phyloP scores from a whole-genome alignment of 2,888 invertebrate species.

The Athrips mouffetella region DNA sequence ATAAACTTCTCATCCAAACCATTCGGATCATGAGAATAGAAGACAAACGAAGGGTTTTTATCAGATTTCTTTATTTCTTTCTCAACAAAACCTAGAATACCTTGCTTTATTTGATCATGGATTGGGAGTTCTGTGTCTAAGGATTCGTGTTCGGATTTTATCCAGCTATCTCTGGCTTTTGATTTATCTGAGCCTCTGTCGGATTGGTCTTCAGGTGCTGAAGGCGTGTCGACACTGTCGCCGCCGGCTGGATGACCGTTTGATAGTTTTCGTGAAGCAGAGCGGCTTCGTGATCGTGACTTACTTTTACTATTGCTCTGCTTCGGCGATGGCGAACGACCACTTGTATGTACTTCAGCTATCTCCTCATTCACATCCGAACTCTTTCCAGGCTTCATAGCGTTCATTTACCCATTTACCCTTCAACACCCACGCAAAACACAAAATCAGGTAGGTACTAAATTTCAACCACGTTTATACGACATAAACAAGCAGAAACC shows the following conservation, averaged over 20 bases:
- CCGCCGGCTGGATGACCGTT: conserved; percentile 52
- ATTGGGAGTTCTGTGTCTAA: conserved; percentile 79
- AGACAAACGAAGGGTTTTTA: conserved; percentile 69
- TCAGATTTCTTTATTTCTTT: conserved; percentile 73
- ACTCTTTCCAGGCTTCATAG: conserved; percentile 66
- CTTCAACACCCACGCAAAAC: conserved; percentile 31
- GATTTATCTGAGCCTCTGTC: conserved; percentile 44
- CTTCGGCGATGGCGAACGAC: conserved; percentile 65
- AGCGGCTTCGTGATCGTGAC: conserved; percentile 52
- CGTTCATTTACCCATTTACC: conserved; percentile 11
- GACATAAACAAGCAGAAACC: conserved; percentile 6
- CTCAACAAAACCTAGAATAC: conserved; percentile 71
- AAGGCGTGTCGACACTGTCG: conserved; percentile 29
- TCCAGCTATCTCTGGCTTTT: conserved; percentile 65
- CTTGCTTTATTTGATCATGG: conserved; percentile 76
- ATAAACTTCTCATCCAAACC: conserved; percentile 67
- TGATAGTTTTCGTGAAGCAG: conserved; percentile 59
- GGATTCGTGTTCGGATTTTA: conserved; percentile 73
- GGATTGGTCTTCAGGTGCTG: conserved; percentile 34
- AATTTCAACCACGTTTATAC: neutral
- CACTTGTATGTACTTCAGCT: conserved; percentile 63
- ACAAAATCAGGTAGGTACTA: too few relatives aligned
- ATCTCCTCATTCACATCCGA: conserved; percentile 61
- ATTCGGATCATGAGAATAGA: conserved; percentile 72
- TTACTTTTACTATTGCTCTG: conserved; percentile 39